These are phyloP conservation scores for Apamea sordens DNA, from an alignment of 2,888 invertebrate species.

Conservation along the genomic window DNA sequence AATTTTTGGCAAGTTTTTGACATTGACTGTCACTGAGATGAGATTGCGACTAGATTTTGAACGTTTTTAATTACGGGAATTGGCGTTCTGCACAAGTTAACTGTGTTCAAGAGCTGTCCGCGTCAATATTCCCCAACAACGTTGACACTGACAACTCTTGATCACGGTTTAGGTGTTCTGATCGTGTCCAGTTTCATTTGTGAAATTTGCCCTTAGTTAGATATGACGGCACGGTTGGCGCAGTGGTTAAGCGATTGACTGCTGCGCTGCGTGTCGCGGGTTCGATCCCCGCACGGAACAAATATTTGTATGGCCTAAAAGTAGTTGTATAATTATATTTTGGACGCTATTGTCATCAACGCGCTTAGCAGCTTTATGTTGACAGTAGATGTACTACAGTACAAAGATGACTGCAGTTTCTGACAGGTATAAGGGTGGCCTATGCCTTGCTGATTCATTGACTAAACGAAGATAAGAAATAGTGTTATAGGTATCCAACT, in stretches of 20 bases:
- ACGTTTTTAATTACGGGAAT: neutral
- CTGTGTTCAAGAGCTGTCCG: neutral
- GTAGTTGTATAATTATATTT: no score
- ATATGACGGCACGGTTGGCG: no score
- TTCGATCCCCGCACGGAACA: no score
- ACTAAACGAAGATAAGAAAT: neutral
- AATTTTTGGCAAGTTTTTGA: no score
- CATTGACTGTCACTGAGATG: neutral
- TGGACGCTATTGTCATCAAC: neutral
- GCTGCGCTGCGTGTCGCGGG: no score
- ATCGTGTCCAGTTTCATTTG: neutral
- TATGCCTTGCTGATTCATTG: no score
- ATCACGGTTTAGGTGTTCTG: neutral
- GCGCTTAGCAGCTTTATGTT: neutral
- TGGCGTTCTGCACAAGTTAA: neutral
- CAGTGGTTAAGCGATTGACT: no score
- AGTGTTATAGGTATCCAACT: no score
- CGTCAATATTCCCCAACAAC: neutral
- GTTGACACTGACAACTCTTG: neutral
- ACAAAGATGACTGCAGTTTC: neutral
- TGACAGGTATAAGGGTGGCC: neutral
- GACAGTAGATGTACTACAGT: neutral
- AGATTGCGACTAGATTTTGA: neutral
- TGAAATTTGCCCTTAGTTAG: neutral
- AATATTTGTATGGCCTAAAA: no score